Percentiles rank a stretch among this genome's conserved stretches.
Evolutionary conservation across 2,113 vertebrate species (phyloP).

Genomic region (Natator depressus): DNA sequence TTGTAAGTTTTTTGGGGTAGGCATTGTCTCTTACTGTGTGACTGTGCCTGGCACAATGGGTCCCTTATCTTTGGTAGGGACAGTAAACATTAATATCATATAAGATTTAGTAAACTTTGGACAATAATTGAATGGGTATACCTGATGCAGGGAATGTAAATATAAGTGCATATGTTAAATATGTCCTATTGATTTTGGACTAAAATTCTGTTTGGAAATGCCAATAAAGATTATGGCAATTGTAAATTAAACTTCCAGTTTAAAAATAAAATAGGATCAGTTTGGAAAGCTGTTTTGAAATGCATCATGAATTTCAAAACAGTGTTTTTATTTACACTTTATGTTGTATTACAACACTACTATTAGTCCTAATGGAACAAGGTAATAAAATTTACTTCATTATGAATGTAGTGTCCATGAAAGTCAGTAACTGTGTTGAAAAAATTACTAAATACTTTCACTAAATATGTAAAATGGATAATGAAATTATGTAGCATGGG

Average conservation of each 20-base stretch:
- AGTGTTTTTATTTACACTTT: neutral
- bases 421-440: neutral
- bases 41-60: neutral
- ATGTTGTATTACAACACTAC: neutral
- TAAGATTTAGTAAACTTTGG: fast-evolving
- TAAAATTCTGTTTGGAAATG: neutral
- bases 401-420: neutral
- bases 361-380: neutral
- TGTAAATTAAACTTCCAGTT: slow-evolving; percentile 44
- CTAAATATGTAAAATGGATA: too few relatives aligned
- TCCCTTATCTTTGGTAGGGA: fast-evolving
- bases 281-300: slow-evolving; percentile 22
- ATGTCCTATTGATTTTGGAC: neutral
- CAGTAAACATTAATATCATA: fast-evolving
- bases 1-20: fast-evolving
- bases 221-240: neutral
- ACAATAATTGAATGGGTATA: neutral
- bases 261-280: slow-evolving; percentile 33
- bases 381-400: neutral
- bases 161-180: neutral
- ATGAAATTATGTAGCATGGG: neutral
- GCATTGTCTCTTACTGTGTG: neutral
- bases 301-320: neutral
- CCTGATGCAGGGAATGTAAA: neutral
- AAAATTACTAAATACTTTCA: neutral